Evolutionary conservation across 1,140 invertebrate genomes (phyloP), one percentile per base, ranked within the genome.

Genomic region (Gerris buenoi): DNA sequence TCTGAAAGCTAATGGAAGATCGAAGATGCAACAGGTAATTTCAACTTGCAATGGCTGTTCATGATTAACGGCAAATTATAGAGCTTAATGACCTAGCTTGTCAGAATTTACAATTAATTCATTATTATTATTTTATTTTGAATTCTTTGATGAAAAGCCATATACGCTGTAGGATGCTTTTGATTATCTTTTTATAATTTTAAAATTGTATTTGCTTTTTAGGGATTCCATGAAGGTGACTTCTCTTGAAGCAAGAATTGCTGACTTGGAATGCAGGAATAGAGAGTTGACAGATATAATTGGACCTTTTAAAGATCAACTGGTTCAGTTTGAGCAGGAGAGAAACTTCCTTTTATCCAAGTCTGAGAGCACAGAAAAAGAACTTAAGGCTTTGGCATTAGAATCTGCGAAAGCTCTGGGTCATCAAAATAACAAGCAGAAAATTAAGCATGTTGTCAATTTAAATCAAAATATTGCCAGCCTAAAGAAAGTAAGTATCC

Each of bases 361-460:
- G 58, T 56, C 29, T 18, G 62, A 66, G 27, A 68, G 25, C 13
- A 67, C 67, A 18, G 69, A 68, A 64, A 68, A 70, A 61, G 69
- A 70, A 29, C 62, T 70, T 2, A 25, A 63, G 27, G 67, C 65
- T 23, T 27, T 70, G 25, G 67, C 66, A 25, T 26, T 66, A 25
- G 63, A 64, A 5, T 63, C 68, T 61, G 69, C 69, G 5, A 68
- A 70, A 33, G 25, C 65, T n/a, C 69, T 70, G 2, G 67, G 69
- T 2, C 69, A 70, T 56, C 67, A 68, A 23, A 70, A 70, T 61
- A 62, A 69, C 27, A 64, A 58, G 27, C 68, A 69, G 25, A 69
- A 69, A 59, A 69, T 69, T 56, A 46, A 33, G 22, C 65, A 65
- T 29, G 63, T 69, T 1, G 60, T 67, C 1, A 25, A 64, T 13